phyloP scores from a whole-genome alignment of 2,113 vertebrate genomes.

The Chaetodon trifascialis region DNA sequence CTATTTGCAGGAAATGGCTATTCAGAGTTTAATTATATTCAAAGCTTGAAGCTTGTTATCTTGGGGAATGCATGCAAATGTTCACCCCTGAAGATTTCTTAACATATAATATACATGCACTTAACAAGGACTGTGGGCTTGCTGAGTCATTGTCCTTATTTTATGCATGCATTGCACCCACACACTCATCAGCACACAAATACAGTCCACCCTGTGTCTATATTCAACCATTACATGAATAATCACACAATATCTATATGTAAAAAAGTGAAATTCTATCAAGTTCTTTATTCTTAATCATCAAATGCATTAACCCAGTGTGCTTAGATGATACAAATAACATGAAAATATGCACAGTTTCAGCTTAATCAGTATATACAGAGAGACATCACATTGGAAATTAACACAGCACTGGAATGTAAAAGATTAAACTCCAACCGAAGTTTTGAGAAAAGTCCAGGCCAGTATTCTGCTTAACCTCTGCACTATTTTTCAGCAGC shows the following conservation, averaged over 20 bases:
- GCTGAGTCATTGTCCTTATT: not conserved
- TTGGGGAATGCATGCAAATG: not conserved
- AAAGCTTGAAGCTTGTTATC: not conserved
- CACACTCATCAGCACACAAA: not conserved
- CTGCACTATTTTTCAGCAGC: slow-evolving; percentile 5
- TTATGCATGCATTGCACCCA: slow-evolving; percentile 29
- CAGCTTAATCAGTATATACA: slow-evolving; percentile 20
- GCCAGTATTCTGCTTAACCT: not conserved
- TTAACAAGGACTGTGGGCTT: not conserved
- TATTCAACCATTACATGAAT: slow-evolving; percentile 8
- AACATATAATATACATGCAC: not conserved
- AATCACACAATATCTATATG: not conserved
- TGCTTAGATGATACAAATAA: slow-evolving; percentile 18
- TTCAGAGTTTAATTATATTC: not conserved
- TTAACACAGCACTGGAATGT: not conserved
- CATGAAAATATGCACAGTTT: not conserved
- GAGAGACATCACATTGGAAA: not conserved
- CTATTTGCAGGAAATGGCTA: not conserved
- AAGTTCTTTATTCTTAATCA: slow-evolving; percentile 32
- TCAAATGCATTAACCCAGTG: not conserved
- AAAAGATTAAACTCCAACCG: not conserved
- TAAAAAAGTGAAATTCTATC: not conserved
- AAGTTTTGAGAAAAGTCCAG: not conserved
- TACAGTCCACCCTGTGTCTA: not conserved
- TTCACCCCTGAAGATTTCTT: not conserved